Percentiles rank a stretch among this genome's conserved stretches.
These are phyloP conservation scores for Muntiacus muntjak DNA, from an alignment of 2,113 vertebrate genomes.

Conservation along the genomic window DNA sequence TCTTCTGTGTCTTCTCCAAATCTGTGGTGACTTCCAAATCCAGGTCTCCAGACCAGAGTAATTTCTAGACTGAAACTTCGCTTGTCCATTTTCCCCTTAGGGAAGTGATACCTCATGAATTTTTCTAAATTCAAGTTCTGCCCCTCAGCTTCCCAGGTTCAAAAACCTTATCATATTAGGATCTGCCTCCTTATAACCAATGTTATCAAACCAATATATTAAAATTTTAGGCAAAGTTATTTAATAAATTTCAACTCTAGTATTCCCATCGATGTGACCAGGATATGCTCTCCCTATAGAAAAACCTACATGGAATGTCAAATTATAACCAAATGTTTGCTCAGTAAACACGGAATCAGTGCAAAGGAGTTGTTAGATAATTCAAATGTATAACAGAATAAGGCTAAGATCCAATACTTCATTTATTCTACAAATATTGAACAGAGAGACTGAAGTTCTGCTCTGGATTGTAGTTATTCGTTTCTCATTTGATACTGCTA, in stretches of 20 bases:
- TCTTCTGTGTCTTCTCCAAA: neutral
- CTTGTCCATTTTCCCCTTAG: neutral
- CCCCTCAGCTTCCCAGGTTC: neutral
- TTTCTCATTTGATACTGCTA: neutral
- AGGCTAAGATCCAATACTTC: neutral
- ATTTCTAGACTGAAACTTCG: neutral
- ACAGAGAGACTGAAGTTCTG: neutral
- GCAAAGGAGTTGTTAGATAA: neutral
- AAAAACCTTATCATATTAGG: neutral
- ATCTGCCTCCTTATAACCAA: neutral
- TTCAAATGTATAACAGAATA: neutral
- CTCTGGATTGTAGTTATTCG: neutral
- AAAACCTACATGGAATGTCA: neutral
- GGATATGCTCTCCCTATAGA: neutral
- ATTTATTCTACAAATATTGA: neutral
- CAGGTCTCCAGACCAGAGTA: neutral
- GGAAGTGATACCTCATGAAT: neutral
- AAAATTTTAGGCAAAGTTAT: neutral
- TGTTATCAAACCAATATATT: neutral
- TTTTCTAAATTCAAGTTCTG: neutral
- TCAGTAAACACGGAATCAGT: neutral
- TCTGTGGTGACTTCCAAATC: neutral
- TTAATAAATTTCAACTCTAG: neutral
- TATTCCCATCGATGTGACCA: neutral
- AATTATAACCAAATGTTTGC: slow-evolving; percentile 6